Conservation (phyloP, 2,888 invertebrate species). For the Rhaphigaster nebulosa region DNA sequence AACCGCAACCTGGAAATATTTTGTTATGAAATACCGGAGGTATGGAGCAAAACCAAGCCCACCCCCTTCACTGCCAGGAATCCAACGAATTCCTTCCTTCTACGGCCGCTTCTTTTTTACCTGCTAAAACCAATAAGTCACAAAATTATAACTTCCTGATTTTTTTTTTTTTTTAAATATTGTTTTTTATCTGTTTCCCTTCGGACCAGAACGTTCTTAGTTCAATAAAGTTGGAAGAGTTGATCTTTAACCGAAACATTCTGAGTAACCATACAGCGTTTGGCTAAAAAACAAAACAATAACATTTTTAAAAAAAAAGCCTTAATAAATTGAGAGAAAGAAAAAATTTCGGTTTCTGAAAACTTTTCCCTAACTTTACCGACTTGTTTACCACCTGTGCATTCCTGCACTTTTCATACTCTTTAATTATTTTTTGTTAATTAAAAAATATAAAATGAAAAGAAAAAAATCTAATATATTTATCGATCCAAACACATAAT, state of each 20-base stretch:
- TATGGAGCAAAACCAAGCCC: slow-evolving; percentile 54
- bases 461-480: no score
- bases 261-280: neutral
- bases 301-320: no score
- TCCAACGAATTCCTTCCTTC: slow-evolving; percentile 51
- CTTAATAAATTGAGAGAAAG: neutral
- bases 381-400: no score
- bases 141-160: slow-evolving; percentile 50
- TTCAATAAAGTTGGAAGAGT: neutral
- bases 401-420: no score
- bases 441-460: no score
- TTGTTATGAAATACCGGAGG: slow-evolving; percentile 63
- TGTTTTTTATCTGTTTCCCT: slow-evolving; percentile 1
- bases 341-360: neutral
- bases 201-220: neutral
- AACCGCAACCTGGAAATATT: slow-evolving; percentile 63
- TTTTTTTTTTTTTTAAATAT: slow-evolving; percentile 43
- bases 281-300: neutral
- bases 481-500: no score
- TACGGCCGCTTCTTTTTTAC: slow-evolving; percentile 53
- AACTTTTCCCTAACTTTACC: neutral
- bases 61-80: slow-evolving; percentile 50
- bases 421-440: no score
- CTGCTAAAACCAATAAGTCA: slow-evolving; percentile 56
- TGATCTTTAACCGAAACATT: neutral